A percentile compares a stretch with the other conserved stretches of the same genome.
Conservation (phyloP, 2,113 vertebrate genomes). For the Athene cunicularia region DNA sequence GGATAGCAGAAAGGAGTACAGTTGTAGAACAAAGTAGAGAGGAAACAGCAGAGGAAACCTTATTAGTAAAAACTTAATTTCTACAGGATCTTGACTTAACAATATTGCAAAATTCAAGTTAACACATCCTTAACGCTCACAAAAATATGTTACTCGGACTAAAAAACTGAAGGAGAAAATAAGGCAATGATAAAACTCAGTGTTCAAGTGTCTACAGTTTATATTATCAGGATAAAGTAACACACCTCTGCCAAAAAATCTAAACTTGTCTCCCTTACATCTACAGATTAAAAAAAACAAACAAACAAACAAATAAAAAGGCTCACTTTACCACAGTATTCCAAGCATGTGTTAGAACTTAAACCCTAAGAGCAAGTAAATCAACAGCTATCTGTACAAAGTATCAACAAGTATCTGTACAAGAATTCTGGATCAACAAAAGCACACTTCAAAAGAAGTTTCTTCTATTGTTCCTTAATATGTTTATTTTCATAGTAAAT, state of each 20-base stretch:
- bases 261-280: background rate
- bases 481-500: slow-evolving; percentile 14
- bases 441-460: background rate
- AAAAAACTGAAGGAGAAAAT: background rate
- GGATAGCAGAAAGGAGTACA: background rate
- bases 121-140: background rate
- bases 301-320: background rate
- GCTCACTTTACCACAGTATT: background rate
- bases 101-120: background rate
- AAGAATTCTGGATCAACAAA: background rate
- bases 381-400: background rate
- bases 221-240: background rate
- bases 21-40: background rate
- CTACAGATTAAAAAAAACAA: background rate
- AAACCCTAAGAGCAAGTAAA: background rate
- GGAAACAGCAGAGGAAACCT: background rate
- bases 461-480: background rate
- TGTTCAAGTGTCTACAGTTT: background rate
- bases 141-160: background rate
- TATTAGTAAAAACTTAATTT: background rate
- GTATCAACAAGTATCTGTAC: background rate
- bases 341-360: slow-evolving; percentile 11
- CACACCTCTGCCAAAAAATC: background rate
- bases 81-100: background rate
- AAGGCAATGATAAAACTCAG: background rate